A percentile compares a stretch with the other conserved stretches of the same genome.
Conservation (phyloP, 2,888 invertebrate species). For the Omphaloscelis lunosa region DNA sequence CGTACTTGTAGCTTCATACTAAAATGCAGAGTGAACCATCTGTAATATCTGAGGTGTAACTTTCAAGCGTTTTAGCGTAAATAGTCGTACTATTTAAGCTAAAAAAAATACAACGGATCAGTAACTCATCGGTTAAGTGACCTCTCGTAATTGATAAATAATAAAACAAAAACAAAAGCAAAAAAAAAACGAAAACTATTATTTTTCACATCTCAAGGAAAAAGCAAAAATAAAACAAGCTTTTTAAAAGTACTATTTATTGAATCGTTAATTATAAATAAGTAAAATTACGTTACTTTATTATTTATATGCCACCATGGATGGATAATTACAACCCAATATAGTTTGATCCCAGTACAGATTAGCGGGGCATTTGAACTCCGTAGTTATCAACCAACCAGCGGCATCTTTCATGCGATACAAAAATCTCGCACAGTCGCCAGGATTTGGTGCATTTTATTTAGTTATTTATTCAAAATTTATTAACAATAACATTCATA, state of each 20-base stretch:
- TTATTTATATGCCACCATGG: constrained; percentile 63
- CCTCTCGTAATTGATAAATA: neutral
- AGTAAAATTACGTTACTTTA: neutral
- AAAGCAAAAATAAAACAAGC: neutral
- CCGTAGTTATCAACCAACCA: constrained; percentile 67
- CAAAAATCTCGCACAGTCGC: constrained; percentile 83
- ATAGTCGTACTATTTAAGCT: too few relatives aligned
- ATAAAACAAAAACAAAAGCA: too few relatives aligned
- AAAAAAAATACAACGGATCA: too few relatives aligned
- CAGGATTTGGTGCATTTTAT: neutral
- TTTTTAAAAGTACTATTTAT: neutral
- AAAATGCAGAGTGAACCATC: too few relatives aligned
- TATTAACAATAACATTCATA: too few relatives aligned
- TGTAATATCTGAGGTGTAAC: too few relatives aligned
- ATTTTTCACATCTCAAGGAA: neutral
- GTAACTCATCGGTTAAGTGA: too few relatives aligned
- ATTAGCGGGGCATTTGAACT: constrained; percentile 77
- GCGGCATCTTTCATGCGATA: constrained; percentile 74
- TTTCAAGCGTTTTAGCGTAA: too few relatives aligned
- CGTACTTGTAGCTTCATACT: too few relatives aligned
- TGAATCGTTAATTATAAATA: neutral
- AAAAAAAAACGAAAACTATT: too few relatives aligned
- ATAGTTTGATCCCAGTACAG: constrained; percentile 79
- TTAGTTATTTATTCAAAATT: too few relatives aligned
- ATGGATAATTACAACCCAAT: constrained; percentile 81